These are phyloP conservation scores for Lamprotornis superbus DNA, from an alignment of 2,113 vertebrate species.

Conservation along the genomic window DNA sequence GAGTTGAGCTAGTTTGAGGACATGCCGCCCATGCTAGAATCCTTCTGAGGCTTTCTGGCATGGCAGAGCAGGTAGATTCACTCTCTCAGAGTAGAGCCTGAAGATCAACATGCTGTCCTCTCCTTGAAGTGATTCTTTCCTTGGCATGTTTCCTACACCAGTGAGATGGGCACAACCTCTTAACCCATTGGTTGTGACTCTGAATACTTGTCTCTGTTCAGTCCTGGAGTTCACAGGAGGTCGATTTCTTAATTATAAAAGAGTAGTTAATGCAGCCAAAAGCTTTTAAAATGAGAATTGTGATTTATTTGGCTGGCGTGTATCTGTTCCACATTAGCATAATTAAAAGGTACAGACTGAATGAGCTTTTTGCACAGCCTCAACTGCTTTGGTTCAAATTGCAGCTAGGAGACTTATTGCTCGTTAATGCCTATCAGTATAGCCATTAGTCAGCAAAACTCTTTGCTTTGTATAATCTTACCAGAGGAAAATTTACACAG, in stretches of 20 bases:
- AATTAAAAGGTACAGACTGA: conserved; percentile 66
- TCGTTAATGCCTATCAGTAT: conserved; percentile 61
- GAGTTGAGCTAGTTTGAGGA: neutral
- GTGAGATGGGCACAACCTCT: neutral
- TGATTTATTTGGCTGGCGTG: conserved; percentile 66
- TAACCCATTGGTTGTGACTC: conserved; percentile 40
- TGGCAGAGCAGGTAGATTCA: neutral
- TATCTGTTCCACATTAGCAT: conserved; percentile 63
- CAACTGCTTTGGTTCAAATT: conserved; percentile 44
- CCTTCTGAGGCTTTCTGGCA: neutral
- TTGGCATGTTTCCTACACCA: neutral
- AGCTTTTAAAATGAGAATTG: conserved; percentile 67
- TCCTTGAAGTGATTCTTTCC: neutral
- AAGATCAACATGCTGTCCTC: neutral
- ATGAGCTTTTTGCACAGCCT: conserved; percentile 46
- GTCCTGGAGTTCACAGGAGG: conserved; percentile 40
- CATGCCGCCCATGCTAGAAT: neutral
- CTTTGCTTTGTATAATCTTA: conserved; percentile 28
- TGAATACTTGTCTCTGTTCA: conserved; percentile 38
- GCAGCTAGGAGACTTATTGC: conserved; percentile 51
- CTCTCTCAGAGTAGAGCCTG: neutral
- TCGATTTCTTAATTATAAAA: conserved; percentile 75
- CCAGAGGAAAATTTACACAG: conserved; percentile 17
- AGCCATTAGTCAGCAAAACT: conserved; percentile 63
- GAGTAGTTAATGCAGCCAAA: conserved; percentile 69